These are phyloP conservation scores for Hyposoter didymator DNA, from an alignment of 2,888 invertebrate genomes.

Conservation along the genomic window DNA sequence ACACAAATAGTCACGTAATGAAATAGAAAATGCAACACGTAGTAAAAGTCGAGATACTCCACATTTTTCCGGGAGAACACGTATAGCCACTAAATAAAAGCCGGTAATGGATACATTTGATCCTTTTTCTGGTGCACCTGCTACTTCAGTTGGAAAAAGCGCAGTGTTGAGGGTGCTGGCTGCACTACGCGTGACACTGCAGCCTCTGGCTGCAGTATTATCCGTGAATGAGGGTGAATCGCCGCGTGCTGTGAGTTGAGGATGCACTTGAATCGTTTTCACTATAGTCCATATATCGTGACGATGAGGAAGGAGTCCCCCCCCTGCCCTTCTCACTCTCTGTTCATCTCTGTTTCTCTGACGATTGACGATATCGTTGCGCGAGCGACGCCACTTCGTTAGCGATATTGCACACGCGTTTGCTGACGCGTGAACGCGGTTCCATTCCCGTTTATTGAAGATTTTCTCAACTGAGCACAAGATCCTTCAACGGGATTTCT, in stretches of 20 bases:
- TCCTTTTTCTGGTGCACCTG: conserved; percentile 56
- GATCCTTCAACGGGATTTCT: conserved; percentile 15
- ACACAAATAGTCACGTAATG: background rate
- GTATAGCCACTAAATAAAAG: conserved; percentile 5
- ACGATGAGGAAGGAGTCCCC: conserved; percentile 24
- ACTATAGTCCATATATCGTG: background rate
- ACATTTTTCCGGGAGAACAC: conserved; percentile 34
- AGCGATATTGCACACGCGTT: conserved; percentile 12
- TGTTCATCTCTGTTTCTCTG: background rate
- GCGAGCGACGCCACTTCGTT: conserved; percentile 52
- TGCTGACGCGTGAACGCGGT: conserved; percentile 17
- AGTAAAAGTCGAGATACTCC: conserved; percentile 45
- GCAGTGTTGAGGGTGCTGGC: conserved; percentile 1
- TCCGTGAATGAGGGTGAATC: conserved; percentile 13
- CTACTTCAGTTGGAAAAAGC: conserved; percentile 47
- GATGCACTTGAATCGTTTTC: conserved; percentile 60
- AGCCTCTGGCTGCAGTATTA: conserved; percentile 4
- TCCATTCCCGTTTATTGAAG: background rate
- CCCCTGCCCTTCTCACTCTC: background rate
- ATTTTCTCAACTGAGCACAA: background rate
- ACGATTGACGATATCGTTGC: conserved; percentile 51
- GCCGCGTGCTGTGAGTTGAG: conserved; percentile 4
- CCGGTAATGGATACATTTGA: conserved; percentile 63
- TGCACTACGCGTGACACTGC: conserved; percentile 33
- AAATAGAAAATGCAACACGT: background rate